Conservation (phyloP, 2,113 vertebrate species). For the Mystacornis crossleyi region DNA sequence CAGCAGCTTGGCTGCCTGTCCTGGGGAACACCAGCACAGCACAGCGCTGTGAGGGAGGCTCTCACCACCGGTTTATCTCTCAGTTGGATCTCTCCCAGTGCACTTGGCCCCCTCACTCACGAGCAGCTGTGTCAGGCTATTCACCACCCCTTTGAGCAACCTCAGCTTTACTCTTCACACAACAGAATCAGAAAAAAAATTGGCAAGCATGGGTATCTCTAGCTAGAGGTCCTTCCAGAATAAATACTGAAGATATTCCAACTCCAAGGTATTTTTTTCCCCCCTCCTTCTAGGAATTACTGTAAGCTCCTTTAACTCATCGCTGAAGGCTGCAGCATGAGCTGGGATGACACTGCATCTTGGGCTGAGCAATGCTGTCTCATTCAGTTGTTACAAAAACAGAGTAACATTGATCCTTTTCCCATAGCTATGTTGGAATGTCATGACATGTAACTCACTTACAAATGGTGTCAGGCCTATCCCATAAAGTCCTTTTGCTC, state of each 20-base stretch:
- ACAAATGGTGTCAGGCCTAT: not conserved
- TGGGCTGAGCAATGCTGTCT: not conserved
- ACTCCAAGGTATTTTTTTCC: fast-evolving
- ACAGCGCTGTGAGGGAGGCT: not conserved
- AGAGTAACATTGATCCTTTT: not conserved
- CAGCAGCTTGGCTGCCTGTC: not conserved
- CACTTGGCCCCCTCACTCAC: fast-evolving
- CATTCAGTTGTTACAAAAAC: not conserved
- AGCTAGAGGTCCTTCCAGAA: not conserved
- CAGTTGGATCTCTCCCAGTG: not conserved
- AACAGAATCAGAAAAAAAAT: not conserved
- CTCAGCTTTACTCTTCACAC: not conserved
- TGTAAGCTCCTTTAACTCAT: not conserved
- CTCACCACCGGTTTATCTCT: not conserved
- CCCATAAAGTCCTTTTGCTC: not conserved
- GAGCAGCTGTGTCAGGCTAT: fast-evolving
- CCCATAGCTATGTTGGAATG: not conserved
- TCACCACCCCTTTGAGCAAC: not conserved
- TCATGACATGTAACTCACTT: not conserved
- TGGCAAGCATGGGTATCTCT: not conserved
- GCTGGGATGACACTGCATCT: not conserved
- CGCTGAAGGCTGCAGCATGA: not conserved
- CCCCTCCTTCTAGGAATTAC: not conserved
- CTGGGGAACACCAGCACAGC: not conserved
- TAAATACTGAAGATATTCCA: not conserved